Conservation (phyloP, 2,888 invertebrate genomes). For the Magallana nippona region DNA sequence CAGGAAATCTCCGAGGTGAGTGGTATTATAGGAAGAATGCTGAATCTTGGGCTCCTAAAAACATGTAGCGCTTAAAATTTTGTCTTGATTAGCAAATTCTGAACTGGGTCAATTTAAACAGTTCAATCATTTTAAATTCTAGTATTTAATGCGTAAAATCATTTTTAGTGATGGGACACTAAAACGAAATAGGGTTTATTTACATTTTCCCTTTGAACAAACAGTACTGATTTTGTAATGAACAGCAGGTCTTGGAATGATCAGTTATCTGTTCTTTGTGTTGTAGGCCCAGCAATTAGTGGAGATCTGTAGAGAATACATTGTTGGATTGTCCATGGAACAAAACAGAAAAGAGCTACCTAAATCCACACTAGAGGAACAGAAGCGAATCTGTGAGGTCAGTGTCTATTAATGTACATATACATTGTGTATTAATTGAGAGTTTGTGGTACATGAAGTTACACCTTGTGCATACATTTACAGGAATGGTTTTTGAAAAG, state of each 20-base stretch:
- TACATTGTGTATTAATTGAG: too few relatives aligned
- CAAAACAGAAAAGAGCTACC: constrained; percentile 91
- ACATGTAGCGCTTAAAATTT: too few relatives aligned
- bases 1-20: constrained; percentile 92
- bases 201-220: neutral
- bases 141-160: too few relatives aligned
- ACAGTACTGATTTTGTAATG: neutral
- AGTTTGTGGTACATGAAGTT: too few relatives aligned
- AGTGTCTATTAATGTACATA: neutral
- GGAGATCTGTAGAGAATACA: constrained; percentile 95
- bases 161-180: too few relatives aligned
- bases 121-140: too few relatives aligned
- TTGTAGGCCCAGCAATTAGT: constrained; percentile 89
- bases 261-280: neutral
- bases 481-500: too few relatives aligned
- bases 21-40: neutral
- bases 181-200: neutral
- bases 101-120: too few relatives aligned
- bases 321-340: constrained; percentile 95
- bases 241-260: too few relatives aligned
- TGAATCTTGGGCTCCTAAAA: too few relatives aligned
- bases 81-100: too few relatives aligned
- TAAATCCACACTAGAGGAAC: constrained; percentile 91
- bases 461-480: too few relatives aligned
- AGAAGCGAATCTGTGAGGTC: constrained; percentile 93